A percentile compares a stretch with the other conserved stretches of the same genome.
Evolutionary conservation across 2,888 invertebrate species (phyloP).

Genomic region (Latheticus oryzae): DNA sequence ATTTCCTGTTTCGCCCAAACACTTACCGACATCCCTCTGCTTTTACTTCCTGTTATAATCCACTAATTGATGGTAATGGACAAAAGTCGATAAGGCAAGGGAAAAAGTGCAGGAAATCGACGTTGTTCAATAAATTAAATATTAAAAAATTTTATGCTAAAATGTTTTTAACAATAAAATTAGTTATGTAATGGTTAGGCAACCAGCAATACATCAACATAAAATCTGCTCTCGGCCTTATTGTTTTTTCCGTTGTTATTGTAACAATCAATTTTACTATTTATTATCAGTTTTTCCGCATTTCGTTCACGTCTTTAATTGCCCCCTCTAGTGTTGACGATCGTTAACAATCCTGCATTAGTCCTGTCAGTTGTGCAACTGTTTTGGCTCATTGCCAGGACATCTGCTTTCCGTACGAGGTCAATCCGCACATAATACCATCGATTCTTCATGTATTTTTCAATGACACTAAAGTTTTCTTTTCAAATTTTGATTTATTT

Average conservation of each 20-base stretch:
- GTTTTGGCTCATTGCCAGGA: slow-evolving; percentile 29
- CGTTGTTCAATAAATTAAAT: no score
- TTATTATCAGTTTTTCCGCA: slow-evolving; percentile 1
- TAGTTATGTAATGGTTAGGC: no score
- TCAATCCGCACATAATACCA: slow-evolving; percentile 30
- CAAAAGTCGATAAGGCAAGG: slow-evolving; percentile 21
- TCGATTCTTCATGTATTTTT: no score
- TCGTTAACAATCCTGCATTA: slow-evolving; percentile 31
- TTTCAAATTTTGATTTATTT: no score
- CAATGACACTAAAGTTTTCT: no score
- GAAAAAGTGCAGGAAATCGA: no score
- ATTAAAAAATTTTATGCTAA: no score
- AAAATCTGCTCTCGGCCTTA: no score
- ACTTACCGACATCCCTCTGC: slow-evolving; percentile 28
- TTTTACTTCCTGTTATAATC: slow-evolving; percentile 39
- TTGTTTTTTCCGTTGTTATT: no score
- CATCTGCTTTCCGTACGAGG: slow-evolving; percentile 20
- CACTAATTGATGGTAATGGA: slow-evolving; percentile 39
- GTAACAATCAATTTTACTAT: no score
- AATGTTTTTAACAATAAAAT: no score
- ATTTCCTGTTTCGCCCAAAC: slow-evolving; percentile 42
- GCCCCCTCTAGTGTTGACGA: slow-evolving; percentile 25
- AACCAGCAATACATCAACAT: no score
- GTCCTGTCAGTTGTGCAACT: slow-evolving; percentile 23
- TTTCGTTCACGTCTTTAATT: slow-evolving; percentile 26